phyloP scores from a whole-genome alignment of 2,797 vertebrate genomes.

The Protosalanx chinensis region DNA sequence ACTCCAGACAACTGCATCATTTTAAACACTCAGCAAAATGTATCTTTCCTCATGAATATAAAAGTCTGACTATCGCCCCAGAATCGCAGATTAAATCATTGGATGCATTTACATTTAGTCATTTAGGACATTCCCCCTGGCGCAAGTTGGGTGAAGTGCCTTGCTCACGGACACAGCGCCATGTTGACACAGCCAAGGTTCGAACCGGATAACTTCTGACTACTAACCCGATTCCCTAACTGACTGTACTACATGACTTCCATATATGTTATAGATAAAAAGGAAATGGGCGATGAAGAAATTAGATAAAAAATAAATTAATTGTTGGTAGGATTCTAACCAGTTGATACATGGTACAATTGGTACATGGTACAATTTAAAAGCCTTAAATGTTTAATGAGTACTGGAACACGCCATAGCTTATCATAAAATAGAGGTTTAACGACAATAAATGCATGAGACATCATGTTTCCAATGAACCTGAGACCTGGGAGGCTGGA shows the following conservation, averaged over 20 bases:
- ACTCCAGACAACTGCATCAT: constrained; percentile 20
- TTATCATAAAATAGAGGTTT: constrained; percentile 28
- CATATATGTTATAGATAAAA: constrained; percentile 34
- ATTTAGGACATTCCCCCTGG: too few species aligned
- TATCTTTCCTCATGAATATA: constrained; percentile 28
- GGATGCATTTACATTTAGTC: background rate
- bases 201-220: too few species aligned
- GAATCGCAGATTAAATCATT: constrained; percentile 41
- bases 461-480: background rate
- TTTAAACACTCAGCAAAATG: constrained; percentile 38
- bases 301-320: constrained; percentile 19
- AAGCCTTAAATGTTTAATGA: constrained; percentile 34
- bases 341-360: background rate
- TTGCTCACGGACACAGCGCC: too few species aligned
- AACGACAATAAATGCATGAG: constrained; percentile 17
- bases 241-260: too few species aligned
- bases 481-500: background rate
- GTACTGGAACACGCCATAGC: constrained; percentile 11
- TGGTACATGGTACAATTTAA: constrained; percentile 27
- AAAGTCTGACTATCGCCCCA: constrained; percentile 29
- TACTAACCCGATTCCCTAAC: too few species aligned
- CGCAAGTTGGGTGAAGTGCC: too few species aligned
- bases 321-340: constrained; percentile 44
- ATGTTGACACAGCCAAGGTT: too few species aligned
- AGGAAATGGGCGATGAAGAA: constrained; percentile 26